Evolutionary conservation across 1,140 invertebrate genomes (phyloP).

Genomic region (Philaenus spumarius): DNA sequence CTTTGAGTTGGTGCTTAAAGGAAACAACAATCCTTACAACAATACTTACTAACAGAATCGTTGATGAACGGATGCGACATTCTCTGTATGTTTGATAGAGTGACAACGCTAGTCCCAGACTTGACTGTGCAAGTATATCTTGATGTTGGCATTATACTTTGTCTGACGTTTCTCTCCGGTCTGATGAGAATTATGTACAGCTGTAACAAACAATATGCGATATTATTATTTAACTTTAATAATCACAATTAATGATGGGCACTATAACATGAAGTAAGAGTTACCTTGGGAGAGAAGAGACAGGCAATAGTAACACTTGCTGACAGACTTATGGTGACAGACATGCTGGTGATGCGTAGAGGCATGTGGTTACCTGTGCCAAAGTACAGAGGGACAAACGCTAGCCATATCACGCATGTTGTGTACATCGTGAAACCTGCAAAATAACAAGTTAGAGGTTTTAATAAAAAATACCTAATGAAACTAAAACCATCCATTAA

Average conservation of each 20-base stretch:
- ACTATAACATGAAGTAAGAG: constrained; percentile 40
- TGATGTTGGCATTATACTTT: constrained; percentile 73
- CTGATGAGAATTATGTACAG: constrained; percentile 89
- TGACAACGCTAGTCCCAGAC: constrained; percentile 23
- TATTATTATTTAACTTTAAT: neutral
- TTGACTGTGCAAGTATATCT: constrained; percentile 21
- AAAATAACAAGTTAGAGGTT: no score
- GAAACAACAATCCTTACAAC: no score
- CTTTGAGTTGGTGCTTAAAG: no score
- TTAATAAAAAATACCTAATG: no score
- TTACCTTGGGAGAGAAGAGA: constrained; percentile 71
- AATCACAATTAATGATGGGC: neutral
- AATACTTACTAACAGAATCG: no score
- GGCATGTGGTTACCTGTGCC: constrained; percentile 57
- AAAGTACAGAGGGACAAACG: constrained; percentile 64
- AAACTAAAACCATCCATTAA: no score
- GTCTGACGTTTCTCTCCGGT: constrained; percentile 86
- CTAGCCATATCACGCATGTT: constrained; percentile 66
- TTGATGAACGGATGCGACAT: constrained; percentile 3
- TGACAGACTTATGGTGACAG: constrained; percentile 70
- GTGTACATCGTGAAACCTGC: constrained; percentile 65
- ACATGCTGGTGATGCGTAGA: constrained; percentile 71
- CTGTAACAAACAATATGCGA: constrained; percentile 43
- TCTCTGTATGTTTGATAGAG: constrained; percentile 20
- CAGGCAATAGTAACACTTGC: constrained; percentile 71